Evolutionary conservation across 2,797 vertebrate species (phyloP), one percentile per base, ranked within the genome.

Genomic region (Poeciliopsis gracilis): DNA sequence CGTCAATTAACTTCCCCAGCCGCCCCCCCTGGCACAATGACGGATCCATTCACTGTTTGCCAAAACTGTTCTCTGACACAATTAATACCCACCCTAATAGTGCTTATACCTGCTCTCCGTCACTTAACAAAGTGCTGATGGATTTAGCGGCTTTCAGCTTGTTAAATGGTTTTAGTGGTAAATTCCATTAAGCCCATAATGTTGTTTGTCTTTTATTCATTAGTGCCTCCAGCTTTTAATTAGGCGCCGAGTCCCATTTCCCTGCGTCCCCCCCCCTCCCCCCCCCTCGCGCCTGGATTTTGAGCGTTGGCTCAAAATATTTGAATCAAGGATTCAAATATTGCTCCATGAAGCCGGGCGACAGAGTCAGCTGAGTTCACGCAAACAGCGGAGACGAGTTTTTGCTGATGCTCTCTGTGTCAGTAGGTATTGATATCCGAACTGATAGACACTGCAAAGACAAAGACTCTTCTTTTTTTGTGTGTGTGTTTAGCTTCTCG

Each of bases 41-140:
- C 84, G 82, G 20, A 70, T 82, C 81, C 84, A 92, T 93, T 94
- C 90, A 93, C 82, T 13, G 86, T 88, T 76, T 90, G 92, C 90
- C 91, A 94, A 90, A 90, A 85, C 88, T 75, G 86, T 82, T 89
- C 87, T 87, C 88, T 75, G 82, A 87, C 84, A 83, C 87, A 63
- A 87, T 88, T 91, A 87, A 80, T 77, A 78, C 74, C 84, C 38
- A 13, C 5, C 72, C 81, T 89, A 92, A 87, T 82, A 55, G 78
- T 25, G 84, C 79, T 90, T 90, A 88, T 90, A 89, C 89, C 88
- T 92, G 83, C 86, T 89, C 86, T 90, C 88, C n/a, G 80, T 79
- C 79, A 61, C 73, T 84, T 61, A 57, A 86, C 87, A 82, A 78
- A 82, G 80, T 36, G 1, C 47, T 61, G 82, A 66, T 55, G 75